Conservation (phyloP, 2,888 invertebrate genomes). For the Agrotis clavis region DNA sequence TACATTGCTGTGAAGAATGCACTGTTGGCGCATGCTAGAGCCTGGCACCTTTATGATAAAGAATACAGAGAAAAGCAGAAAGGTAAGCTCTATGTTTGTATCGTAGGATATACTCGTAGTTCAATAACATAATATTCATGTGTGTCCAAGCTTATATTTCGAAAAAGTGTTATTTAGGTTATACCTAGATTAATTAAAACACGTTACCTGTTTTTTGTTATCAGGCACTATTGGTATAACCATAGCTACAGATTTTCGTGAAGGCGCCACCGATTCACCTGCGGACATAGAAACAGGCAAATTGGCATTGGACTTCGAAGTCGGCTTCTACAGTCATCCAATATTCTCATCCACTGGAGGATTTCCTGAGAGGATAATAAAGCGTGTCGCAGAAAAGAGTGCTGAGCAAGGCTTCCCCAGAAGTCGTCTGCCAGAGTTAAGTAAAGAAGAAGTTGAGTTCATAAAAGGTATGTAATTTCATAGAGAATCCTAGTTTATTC, state of each 20-base stretch:
- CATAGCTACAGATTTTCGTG: conserved; percentile 80
- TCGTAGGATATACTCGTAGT: no score
- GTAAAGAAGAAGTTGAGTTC: conserved; percentile 79
- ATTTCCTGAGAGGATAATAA: conserved; percentile 85
- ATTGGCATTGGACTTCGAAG: conserved; percentile 78
- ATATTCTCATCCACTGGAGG: conserved; percentile 86
- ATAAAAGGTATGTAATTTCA: conserved; percentile 71
- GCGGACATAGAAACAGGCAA: conserved; percentile 77
- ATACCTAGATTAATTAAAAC: neutral
- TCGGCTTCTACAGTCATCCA: conserved; percentile 86
- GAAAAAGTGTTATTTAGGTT: neutral
- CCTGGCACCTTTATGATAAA: conserved; percentile 85
- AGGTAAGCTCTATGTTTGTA: conserved; percentile 62
- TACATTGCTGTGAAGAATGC: conserved; percentile 89
- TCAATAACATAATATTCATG: no score
- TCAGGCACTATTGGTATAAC: conserved; percentile 80
- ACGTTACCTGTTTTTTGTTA: neutral
- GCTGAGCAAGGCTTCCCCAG: conserved; percentile 82
- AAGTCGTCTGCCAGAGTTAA: conserved; percentile 88
- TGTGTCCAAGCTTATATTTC: no score
- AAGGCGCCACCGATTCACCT: conserved; percentile 73
- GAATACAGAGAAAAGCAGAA: conserved; percentile 78
- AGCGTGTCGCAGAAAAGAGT: conserved; percentile 84
- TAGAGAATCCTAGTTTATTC: no score
- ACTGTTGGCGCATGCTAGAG: conserved; percentile 91